Conservation (phyloP, 30 jellyfish, hydroid and myxozoan genomes). For the Hydractinia symbiolongicarpus region DNA sequence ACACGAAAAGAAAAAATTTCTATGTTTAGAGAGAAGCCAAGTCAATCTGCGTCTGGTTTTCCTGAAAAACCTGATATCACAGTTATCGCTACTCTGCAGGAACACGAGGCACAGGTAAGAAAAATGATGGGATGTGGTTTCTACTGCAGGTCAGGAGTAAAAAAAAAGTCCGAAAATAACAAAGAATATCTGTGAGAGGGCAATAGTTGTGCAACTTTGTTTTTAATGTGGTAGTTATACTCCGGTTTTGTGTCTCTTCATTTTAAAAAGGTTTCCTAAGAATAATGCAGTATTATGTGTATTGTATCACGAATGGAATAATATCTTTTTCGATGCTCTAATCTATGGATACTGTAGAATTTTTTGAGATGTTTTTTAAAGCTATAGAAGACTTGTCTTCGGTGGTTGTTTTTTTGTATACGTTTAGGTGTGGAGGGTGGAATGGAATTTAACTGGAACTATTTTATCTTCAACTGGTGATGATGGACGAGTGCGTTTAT, state of each 20-base stretch:
- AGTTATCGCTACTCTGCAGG: constrained; percentile 66
- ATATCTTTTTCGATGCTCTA: no score
- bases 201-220: not conserved
- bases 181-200: not conserved
- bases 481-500: constrained; percentile 82
- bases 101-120: constrained; percentile 86
- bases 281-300: no score
- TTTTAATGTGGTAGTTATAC: not conserved
- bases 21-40: constrained; percentile 14
- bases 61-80: constrained; percentile 44
- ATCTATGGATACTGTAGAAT: no score
- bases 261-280: no score
- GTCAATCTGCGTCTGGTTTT: constrained; percentile 27
- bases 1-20: not conserved
- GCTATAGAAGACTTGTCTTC: no score
- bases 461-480: constrained; percentile 82
- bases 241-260: no score
- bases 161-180: not conserved
- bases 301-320: no score
- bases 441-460: constrained; percentile 91
- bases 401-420: not conserved
- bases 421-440: constrained; percentile 88
- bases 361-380: no score
- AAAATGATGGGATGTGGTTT: not conserved
- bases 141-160: no score